Evolutionary conservation across 2,797 vertebrate genomes (phyloP).

Genomic region (Notolabrus celidotus): DNA sequence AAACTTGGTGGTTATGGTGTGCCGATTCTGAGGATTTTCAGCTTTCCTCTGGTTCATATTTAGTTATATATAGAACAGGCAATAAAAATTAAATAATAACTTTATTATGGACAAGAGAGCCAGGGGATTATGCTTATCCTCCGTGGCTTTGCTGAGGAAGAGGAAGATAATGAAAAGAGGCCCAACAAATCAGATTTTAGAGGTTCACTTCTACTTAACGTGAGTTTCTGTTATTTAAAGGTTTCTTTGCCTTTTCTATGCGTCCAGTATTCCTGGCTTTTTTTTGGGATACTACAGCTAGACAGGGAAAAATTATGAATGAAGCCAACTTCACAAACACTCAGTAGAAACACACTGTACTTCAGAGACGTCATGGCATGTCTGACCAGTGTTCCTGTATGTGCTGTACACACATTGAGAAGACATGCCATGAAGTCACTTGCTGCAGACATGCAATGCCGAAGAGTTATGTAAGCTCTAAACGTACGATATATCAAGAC

Average conservation of each 20-base stretch:
- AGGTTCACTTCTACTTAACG: conserved; percentile 14
- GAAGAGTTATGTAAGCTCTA: conserved; percentile 45
- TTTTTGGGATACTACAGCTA: no score
- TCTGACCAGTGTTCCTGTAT: no score
- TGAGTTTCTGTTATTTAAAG: conserved; percentile 7
- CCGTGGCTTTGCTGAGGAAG: conserved; percentile 6
- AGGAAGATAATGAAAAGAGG: conserved; percentile 38
- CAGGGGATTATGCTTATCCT: conserved; percentile 37
- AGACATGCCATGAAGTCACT: conserved; percentile 14
- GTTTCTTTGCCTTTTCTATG: conserved; percentile 8
- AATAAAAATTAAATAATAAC: conserved; percentile 12
- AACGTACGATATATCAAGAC: conserved; percentile 41
- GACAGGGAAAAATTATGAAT: conserved; percentile 42
- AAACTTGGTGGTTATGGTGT: neutral
- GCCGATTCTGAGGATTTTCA: neutral
- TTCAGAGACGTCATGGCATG: no score
- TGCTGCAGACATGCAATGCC: conserved; percentile 17
- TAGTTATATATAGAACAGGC: conserved; percentile 14
- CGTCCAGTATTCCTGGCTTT: conserved; percentile 29
- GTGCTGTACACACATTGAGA: conserved; percentile 6
- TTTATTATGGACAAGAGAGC: conserved; percentile 15
- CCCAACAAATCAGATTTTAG: conserved; percentile 21
- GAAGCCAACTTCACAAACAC: conserved; percentile 27
- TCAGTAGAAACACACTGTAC: conserved; percentile 8
- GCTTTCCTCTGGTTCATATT: neutral